These are phyloP conservation scores for Osedax frankpressi DNA, from an alignment of 2,888 invertebrate genomes.

Conservation along the genomic window DNA sequence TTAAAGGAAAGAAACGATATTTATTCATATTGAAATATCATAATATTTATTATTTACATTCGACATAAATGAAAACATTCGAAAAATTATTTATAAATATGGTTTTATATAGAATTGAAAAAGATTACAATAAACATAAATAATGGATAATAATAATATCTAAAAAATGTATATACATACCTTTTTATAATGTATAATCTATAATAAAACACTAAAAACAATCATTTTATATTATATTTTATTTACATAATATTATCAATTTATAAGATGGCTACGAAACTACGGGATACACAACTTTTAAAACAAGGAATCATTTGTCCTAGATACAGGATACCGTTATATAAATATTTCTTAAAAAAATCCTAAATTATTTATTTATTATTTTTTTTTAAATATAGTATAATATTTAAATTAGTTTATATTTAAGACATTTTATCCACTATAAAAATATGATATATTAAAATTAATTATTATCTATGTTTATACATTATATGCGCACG, in stretches of 20 bases:
- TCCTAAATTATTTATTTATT: too few relatives aligned
- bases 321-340: not conserved
- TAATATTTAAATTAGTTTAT: too few relatives aligned
- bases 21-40: not conserved
- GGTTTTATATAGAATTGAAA: too few relatives aligned
- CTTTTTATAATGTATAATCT: not conserved
- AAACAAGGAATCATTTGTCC: slow-evolving; percentile 15
- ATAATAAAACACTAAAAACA: not conserved
- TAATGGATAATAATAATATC: too few relatives aligned
- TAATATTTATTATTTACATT: not conserved
- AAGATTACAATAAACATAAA: too few relatives aligned
- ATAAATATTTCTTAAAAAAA: not conserved
- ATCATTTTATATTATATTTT: not conserved
- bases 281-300: slow-evolving; percentile 16
- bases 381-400: too few relatives aligned
- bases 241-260: not conserved
- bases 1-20: not conserved
- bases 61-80: not conserved
- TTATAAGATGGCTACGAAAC: slow-evolving; percentile 13
- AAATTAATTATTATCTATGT: not conserved
- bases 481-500: slow-evolving; percentile 15
- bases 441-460: too few relatives aligned
- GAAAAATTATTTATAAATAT: not conserved
- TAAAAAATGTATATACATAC: too few relatives aligned
- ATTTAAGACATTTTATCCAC: too few relatives aligned